Base-by-base conservation (phyloP, 2,113 vertebrate genomes). In the Seriola quinqueradiata region DNA sequence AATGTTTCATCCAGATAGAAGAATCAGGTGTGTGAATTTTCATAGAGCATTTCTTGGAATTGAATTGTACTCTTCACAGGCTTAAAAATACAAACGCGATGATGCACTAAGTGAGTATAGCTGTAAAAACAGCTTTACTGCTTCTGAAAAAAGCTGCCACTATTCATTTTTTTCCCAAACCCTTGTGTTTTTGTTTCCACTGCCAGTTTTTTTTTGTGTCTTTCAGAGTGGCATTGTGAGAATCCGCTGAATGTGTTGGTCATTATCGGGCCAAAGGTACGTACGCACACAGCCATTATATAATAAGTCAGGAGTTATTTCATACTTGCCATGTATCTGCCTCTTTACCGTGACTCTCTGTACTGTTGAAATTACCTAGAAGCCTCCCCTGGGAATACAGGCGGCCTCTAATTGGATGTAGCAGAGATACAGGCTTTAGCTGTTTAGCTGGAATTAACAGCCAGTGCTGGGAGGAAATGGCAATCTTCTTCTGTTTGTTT, bases 181-280 rank as follows among this genome's bases (percentile, higher is more conserved):
- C 32, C 5, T 23, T 19, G 13, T 46, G 50, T 44, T 64, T 55
- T 58, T 71, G 16, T 79, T 77, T 12, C 38, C 54, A 19, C 23
- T 42, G 2, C 10, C 2, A n/a, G 10, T 59, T 71, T 67, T 54
- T 10, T 83, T 21, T 69, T 44, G 65, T 90, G 17, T 93, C 17
- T 95, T 95, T 86, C 90, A 98, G 97, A 95, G 1, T 97, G 97
- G 97, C 96, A 97, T 78, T 77, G 84, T 63, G 89, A 94, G 77
- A 94, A 97, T 79, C 94, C 95, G 2, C 87, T 81, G 17, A 95
- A 97, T 79, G 87, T 96, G n/a, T 90, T 98, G 80, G 87, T 95
- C 80, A 96, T 98, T 72, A 96, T 98, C 70, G 97, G 97, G 50
- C 97, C 96, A 55, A 94, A 93, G 91, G 97, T 97, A 91, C 95